A percentile compares a stretch with the other conserved stretches of the same genome.
phyloP scores from a whole-genome alignment of 2,888 invertebrate species.

The Drosophila conformis region DNA sequence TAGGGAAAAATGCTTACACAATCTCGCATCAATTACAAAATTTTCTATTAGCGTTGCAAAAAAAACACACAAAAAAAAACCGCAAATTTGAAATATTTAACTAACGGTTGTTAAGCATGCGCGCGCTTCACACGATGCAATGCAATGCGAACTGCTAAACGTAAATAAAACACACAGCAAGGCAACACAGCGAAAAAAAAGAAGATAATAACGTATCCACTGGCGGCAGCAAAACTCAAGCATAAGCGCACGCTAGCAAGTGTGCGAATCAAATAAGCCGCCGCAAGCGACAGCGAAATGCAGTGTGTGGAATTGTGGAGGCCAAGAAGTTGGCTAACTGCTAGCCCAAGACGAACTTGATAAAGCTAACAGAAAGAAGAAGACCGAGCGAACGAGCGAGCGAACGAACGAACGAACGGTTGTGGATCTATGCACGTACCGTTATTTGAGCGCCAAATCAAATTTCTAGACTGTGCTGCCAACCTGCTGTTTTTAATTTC shows the following conservation, averaged over 20 bases:
- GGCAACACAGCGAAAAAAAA: slow-evolving; percentile 14
- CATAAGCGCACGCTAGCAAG: slow-evolving; percentile 72
- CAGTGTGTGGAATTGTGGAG: slow-evolving; percentile 37
- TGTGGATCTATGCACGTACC: slow-evolving; percentile 32
- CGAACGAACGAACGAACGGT: slow-evolving; percentile 6
- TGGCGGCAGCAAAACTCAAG: slow-evolving; percentile 40
- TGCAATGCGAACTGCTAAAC: slow-evolving; percentile 23
- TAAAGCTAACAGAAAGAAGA: slow-evolving; percentile 21
- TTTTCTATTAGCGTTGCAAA: slow-evolving; percentile 18
- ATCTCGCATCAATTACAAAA: slow-evolving; percentile 42
- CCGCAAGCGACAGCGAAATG: slow-evolving; percentile 52
- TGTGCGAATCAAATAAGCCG: slow-evolving; percentile 75
- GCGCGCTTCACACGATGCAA: slow-evolving; percentile 57
- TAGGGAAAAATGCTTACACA: slow-evolving; percentile 50
- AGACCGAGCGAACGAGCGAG: not conserved
- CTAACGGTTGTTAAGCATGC: slow-evolving; percentile 55
- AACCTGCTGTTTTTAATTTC: slow-evolving; percentile 8
- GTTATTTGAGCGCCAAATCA: slow-evolving; percentile 28
- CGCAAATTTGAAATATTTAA: slow-evolving; percentile 60
- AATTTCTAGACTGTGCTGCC: slow-evolving; percentile 27
- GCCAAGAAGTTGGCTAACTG: slow-evolving; percentile 64
- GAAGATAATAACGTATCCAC: slow-evolving; percentile 15
- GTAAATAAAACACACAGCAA: slow-evolving; percentile 13
- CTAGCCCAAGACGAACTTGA: slow-evolving; percentile 35
- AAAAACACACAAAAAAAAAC: slow-evolving; percentile 36